These are phyloP conservation scores for Tragelaphus buxtoni DNA, from an alignment of 2,113 vertebrate species.

Conservation along the genomic window DNA sequence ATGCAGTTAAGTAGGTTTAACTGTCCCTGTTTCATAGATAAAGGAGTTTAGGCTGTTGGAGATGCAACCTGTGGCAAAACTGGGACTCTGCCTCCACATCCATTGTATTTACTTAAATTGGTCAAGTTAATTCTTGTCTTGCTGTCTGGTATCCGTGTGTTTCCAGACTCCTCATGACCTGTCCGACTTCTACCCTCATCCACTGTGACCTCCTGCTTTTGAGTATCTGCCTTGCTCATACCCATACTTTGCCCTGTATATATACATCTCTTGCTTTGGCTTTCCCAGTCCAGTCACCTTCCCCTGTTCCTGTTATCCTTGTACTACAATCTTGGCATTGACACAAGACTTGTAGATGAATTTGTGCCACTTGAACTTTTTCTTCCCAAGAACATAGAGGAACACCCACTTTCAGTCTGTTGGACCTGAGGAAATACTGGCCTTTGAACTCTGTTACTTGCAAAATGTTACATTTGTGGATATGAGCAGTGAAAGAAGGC, in stretches of 20 bases:
- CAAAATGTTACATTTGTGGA: constrained; percentile 22
- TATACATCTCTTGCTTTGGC: neutral
- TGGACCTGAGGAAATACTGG: constrained; percentile 7
- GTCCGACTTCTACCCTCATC: neutral
- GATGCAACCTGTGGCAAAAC: neutral
- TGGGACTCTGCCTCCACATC: neutral
- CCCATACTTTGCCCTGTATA: neutral
- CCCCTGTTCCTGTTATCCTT: neutral
- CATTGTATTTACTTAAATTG: neutral
- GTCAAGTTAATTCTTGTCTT: neutral
- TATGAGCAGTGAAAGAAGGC: neutral
- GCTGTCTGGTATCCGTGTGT: neutral
- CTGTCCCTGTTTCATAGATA: neutral
- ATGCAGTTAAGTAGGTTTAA: constrained; percentile 29
- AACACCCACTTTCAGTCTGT: constrained; percentile 38
- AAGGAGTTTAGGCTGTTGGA: neutral
- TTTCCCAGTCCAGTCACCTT: neutral
- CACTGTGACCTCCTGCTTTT: neutral
- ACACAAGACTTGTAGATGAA: constrained; percentile 32
- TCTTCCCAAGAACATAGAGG: neutral
- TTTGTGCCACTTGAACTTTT: constrained; percentile 21
- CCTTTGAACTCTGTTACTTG: neutral
- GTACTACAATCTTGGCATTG: neutral
- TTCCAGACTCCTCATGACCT: neutral
- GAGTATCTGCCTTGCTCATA: neutral